Evolutionary conservation across 2,888 invertebrate species (phyloP).

Genomic region (Leuctra nigra): DNA sequence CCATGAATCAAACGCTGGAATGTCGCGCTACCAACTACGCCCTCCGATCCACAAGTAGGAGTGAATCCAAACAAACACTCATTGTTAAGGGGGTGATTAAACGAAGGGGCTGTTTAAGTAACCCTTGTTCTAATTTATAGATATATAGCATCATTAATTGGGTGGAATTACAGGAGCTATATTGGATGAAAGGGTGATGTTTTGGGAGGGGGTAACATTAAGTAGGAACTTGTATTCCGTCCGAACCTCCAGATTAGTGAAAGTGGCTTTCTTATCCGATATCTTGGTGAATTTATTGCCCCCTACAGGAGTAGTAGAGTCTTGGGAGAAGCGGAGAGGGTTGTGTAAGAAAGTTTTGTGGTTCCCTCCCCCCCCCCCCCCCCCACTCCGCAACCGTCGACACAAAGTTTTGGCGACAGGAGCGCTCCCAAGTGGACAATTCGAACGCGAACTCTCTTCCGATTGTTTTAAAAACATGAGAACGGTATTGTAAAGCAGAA

Average conservation of each 20-base stretch:
- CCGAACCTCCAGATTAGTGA: constrained; percentile 23
- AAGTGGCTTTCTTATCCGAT: constrained; percentile 23
- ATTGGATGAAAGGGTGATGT: not conserved
- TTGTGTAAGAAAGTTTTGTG: constrained; percentile 16
- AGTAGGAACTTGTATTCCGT: constrained; percentile 20
- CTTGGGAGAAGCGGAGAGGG: not conserved
- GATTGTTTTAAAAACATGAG: constrained; percentile 17
- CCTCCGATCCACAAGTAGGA: too few species aligned
- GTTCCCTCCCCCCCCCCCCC: not conserved
- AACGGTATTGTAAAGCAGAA: not conserved
- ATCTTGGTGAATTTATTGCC: constrained; percentile 24
- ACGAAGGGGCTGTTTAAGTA: too few species aligned
- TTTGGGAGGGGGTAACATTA: constrained; percentile 13
- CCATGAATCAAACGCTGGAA: too few species aligned
- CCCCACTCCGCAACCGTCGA: not conserved
- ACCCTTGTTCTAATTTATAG: constrained; percentile 4
- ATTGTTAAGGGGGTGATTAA: too few species aligned
- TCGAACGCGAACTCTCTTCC: constrained; percentile 10
- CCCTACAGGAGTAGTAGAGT: constrained; percentile 17
- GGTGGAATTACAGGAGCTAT: not conserved
- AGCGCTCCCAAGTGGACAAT: constrained; percentile 16
- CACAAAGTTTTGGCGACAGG: constrained; percentile 4
- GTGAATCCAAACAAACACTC: too few species aligned
- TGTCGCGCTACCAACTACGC: too few species aligned
- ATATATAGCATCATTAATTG: not conserved